Percentiles rank a stretch among this genome's conserved stretches.
Conservation (phyloP, 2,888 invertebrate genomes). For the Lucinisca nassula region DNA sequence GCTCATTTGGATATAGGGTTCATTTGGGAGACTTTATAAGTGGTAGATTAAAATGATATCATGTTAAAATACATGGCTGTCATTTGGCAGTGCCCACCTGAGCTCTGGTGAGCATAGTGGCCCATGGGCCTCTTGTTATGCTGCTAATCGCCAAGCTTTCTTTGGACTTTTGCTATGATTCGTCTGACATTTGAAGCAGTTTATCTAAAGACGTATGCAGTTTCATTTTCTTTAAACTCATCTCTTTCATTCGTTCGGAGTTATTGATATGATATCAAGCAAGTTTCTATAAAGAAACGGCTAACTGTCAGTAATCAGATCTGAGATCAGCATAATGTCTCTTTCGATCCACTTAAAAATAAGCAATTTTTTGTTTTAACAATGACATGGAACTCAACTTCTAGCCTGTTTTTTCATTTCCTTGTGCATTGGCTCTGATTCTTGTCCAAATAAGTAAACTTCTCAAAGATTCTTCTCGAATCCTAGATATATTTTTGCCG, state of each 20-base stretch:
- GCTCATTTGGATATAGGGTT: too few species aligned
- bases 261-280: neutral
- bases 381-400: neutral
- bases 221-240: neutral
- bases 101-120: too few species aligned
- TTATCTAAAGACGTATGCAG: constrained; percentile 58
- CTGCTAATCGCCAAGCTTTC: neutral
- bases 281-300: neutral
- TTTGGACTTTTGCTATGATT: neutral
- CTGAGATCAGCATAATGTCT: constrained; percentile 91
- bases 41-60: too few species aligned
- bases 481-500: too few species aligned
- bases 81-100: too few species aligned
- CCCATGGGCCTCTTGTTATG: too few species aligned
- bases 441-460: too few species aligned
- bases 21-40: too few species aligned
- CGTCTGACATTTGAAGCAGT: neutral
- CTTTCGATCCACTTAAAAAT: constrained; percentile 90
- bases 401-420: constrained; percentile 91
- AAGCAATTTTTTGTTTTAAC: neutral
- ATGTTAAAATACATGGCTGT: too few species aligned
- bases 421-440: too few species aligned
- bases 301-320: constrained; percentile 92
- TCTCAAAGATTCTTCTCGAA: too few species aligned
- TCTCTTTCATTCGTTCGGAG: neutral